Conservation (phyloP, 2,888 invertebrate genomes). For the Plebejus anna region DNA sequence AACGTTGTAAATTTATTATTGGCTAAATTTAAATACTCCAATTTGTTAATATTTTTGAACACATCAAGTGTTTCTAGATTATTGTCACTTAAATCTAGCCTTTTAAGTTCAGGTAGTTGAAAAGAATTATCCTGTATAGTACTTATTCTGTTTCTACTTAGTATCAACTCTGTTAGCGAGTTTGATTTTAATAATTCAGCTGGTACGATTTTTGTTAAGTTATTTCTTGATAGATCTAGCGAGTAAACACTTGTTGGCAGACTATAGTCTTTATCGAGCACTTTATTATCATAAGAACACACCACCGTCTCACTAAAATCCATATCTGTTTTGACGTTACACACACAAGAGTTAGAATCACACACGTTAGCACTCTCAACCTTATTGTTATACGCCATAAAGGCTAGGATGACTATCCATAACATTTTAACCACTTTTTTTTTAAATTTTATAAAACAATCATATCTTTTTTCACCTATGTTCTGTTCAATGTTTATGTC, state of each 20-base stretch:
- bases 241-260: slow-evolving; percentile 52
- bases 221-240: slow-evolving; percentile 61
- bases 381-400: slow-evolving; percentile 35
- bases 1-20: slow-evolving; percentile 65
- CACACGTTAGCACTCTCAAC: slow-evolving; percentile 52
- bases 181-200: slow-evolving; percentile 50
- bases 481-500: not conserved
- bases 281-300: slow-evolving; percentile 51
- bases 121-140: slow-evolving; percentile 53
- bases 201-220: slow-evolving; percentile 47
- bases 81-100: slow-evolving; percentile 67
- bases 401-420: slow-evolving; percentile 39
- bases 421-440: not conserved
- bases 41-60: slow-evolving; percentile 57
- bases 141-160: slow-evolving; percentile 56
- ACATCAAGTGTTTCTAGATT: slow-evolving; percentile 55
- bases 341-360: slow-evolving; percentile 56
- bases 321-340: slow-evolving; percentile 49
- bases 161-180: slow-evolving; percentile 49
- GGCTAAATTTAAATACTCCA: slow-evolving; percentile 66
- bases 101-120: slow-evolving; percentile 53
- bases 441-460: not conserved
- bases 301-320: slow-evolving; percentile 52
- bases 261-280: slow-evolving; percentile 42
- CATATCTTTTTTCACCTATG: not conserved